These are phyloP conservation scores for Phocoena phocoena DNA, from an alignment of 2,113 vertebrate species.

Conservation along the genomic window DNA sequence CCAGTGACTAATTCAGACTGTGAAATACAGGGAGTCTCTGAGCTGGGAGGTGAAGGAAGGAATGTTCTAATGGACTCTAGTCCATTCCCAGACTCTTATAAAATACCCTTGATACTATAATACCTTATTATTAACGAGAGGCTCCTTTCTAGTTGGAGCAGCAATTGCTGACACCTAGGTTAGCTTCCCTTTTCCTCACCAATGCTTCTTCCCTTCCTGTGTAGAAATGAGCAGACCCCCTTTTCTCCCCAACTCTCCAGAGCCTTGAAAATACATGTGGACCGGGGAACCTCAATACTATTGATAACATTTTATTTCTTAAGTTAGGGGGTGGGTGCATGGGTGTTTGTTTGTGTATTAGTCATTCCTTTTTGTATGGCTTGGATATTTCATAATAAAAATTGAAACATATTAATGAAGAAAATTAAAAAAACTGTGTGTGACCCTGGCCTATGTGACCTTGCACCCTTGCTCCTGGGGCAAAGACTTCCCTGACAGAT, in stretches of 20 bases:
- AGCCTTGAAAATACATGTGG: not conserved
- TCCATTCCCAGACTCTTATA: not conserved
- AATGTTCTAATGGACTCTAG: not conserved
- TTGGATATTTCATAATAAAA: conserved; percentile 11
- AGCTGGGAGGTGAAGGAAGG: not conserved
- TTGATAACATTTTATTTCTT: not conserved
- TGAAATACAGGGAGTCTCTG: not conserved
- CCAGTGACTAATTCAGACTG: not conserved
- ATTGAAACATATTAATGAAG: not conserved
- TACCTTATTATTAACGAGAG: too few species aligned
- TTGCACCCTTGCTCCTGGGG: not conserved
- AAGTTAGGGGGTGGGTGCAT: not conserved
- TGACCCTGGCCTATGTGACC: not conserved
- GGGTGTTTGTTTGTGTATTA: not conserved
- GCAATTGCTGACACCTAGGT: too few species aligned
- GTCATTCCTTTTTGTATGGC: not conserved
- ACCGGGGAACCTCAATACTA: not conserved
- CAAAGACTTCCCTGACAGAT: not conserved
- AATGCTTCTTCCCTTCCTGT: not conserved
- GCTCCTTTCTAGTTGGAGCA: not conserved
- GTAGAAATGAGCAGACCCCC: not conserved
- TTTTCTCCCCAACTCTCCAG: not conserved
- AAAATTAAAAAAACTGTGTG: not conserved
- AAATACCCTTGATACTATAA: not conserved
- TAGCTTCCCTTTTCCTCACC: not conserved